These are phyloP conservation scores for Phenganax subtilis DNA, from an alignment of 92 coral and sea anemone genomes.

Conservation along the genomic window DNA sequence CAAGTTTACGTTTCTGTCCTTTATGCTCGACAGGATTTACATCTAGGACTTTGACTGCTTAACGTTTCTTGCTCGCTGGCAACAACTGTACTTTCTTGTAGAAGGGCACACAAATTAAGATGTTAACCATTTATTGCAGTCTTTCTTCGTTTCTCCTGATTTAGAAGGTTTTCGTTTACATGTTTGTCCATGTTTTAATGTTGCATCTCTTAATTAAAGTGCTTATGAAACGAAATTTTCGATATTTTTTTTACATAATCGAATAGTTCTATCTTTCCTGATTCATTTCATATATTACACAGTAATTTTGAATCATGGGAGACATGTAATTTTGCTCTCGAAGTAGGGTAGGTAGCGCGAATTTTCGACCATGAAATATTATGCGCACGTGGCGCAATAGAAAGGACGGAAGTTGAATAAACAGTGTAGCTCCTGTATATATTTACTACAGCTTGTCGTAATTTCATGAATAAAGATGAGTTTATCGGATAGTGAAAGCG, in stretches of 20 bases:
- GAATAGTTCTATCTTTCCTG: background rate
- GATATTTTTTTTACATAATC: constrained; percentile 1
- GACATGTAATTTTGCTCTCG: background rate
- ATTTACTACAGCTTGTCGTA: background rate
- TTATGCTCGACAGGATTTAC: too few species aligned
- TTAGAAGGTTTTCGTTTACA: too few species aligned
- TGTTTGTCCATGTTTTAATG: too few species aligned
- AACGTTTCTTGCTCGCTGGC: too few species aligned
- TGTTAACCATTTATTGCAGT: too few species aligned
- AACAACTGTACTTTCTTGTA: too few species aligned
- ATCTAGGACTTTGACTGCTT: too few species aligned
- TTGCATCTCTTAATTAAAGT: constrained; percentile 18
- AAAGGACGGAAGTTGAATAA: constrained; percentile 6
- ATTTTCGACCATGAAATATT: background rate
- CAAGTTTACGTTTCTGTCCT: too few species aligned
- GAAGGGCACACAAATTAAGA: too few species aligned
- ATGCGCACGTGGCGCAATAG: background rate
- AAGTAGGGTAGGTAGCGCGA: background rate
- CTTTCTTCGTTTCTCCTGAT: too few species aligned
- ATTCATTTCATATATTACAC: background rate
- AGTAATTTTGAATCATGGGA: background rate
- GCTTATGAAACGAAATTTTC: constrained; percentile 15
- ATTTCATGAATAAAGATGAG: constrained; percentile 28
- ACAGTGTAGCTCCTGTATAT: background rate
- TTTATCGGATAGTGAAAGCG: constrained; percentile 9